A percentile compares a stretch with the other conserved stretches of the same genome.
Evolutionary conservation across 2,797 vertebrate species (phyloP).

Genomic region (Lutjanus argentimaculatus): DNA sequence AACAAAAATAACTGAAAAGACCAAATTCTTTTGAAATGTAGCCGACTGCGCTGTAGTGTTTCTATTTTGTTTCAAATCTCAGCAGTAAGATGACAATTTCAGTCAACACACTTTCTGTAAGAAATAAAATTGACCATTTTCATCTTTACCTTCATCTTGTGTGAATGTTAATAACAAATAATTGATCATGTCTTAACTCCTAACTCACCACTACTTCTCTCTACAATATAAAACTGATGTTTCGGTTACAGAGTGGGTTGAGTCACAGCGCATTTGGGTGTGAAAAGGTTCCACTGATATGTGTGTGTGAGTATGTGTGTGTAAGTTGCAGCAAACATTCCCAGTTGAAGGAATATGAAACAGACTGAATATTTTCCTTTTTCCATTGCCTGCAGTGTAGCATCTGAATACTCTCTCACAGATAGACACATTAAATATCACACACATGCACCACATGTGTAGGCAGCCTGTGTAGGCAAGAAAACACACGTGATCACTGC

Average conservation of each 20-base stretch:
- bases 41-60: not conserved
- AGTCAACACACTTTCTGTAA: constrained; percentile 1
- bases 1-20: too few relatives aligned
- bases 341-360: constrained; percentile 14
- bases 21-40: not conserved
- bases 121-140: constrained; percentile 8
- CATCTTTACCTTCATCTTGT: constrained; percentile 18
- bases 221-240: not conserved
- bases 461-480: not conserved
- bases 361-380: constrained; percentile 19
- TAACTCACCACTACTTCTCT: not conserved
- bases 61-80: not conserved
- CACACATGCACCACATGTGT: constrained; percentile 1
- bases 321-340: constrained; percentile 25
- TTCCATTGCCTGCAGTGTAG: constrained; percentile 24
- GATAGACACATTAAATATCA: not conserved
- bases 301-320: constrained; percentile 16
- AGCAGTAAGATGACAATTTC: not conserved
- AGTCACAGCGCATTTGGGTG: constrained; percentile 43
- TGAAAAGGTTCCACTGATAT: constrained; percentile 34
- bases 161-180: not conserved
- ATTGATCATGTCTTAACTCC: not conserved
- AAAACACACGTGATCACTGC: not conserved
- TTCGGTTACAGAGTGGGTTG: constrained; percentile 11
- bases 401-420: constrained; percentile 1